These are phyloP conservation scores for Plagiodera versicolora DNA, from an alignment of 2,888 invertebrate genomes.

Conservation along the genomic window DNA sequence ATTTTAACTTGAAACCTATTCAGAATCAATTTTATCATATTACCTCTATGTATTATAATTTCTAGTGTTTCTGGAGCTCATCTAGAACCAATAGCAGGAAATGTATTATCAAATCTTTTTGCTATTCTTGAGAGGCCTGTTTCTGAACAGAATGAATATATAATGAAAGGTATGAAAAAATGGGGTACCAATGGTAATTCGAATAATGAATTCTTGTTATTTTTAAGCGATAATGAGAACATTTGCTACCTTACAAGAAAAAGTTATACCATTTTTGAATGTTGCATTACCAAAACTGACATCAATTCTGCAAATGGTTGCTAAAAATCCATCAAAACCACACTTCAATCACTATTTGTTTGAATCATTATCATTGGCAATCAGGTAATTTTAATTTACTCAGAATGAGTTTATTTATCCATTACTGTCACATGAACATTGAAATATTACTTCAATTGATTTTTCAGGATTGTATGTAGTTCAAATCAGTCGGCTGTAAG, in stretches of 20 bases:
- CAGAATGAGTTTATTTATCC: too few relatives aligned
- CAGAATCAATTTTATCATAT: constrained; percentile 4
- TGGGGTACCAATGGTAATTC: too few relatives aligned
- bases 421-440: too few relatives aligned
- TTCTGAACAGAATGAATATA: constrained; percentile 93
- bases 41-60: too few relatives aligned
- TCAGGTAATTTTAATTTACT: constrained; percentile 66
- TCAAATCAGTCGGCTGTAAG: constrained; percentile 76
- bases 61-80: constrained; percentile 62
- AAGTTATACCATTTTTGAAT: constrained; percentile 76
- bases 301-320: constrained; percentile 76
- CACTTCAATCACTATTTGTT: constrained; percentile 99
- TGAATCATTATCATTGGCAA: constrained; percentile 87
- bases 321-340: constrained; percentile 94
- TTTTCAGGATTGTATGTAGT: constrained; percentile 77
- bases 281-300: constrained; percentile 84
- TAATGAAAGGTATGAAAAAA: constrained; percentile 79
- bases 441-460: constrained; percentile 2
- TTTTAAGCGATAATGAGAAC: constrained; percentile 84
- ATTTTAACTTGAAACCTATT: too few relatives aligned
- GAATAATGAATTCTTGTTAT: neutral
- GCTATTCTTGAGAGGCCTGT: constrained; percentile 69
- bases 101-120: constrained; percentile 77
- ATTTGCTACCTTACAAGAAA: constrained; percentile 79
- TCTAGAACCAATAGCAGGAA: constrained; percentile 67